Percentiles rank a stretch among this genome's conserved stretches.
Evolutionary conservation across 1,140 invertebrate genomes (phyloP).

Genomic region (Drosophila elegans): DNA sequence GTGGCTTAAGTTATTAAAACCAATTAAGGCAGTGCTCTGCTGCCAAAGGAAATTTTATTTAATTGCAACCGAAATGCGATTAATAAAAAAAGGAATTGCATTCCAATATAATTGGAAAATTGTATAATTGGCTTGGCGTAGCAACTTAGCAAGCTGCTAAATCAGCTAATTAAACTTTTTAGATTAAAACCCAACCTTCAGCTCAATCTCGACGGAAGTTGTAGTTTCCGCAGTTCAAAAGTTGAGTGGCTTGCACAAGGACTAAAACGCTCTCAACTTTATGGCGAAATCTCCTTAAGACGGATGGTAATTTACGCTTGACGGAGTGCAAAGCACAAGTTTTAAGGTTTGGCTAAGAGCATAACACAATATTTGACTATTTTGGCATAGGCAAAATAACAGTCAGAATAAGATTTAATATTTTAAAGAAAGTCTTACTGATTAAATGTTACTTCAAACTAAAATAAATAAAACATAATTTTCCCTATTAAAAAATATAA

Average conservation of each 20-base stretch:
- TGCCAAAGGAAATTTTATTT: slow-evolving; percentile 20
- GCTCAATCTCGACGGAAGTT: slow-evolving; percentile 14
- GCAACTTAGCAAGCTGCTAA: slow-evolving; percentile 29
- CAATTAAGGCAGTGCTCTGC: slow-evolving; percentile 23
- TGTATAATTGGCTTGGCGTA: slow-evolving; percentile 20
- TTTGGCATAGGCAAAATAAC: not conserved
- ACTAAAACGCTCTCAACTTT: slow-evolving; percentile 18
- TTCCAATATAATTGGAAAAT: slow-evolving; percentile 38
- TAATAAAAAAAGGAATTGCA: slow-evolving; percentile 20
- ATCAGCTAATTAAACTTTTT: slow-evolving; percentile 48
- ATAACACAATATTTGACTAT: slow-evolving; percentile 8
- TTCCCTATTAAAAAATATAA: no score
- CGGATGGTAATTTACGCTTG: slow-evolving; percentile 24
- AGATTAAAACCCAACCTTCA: slow-evolving; percentile 34
- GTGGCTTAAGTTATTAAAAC: slow-evolving; percentile 43
- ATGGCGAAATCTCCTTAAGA: slow-evolving; percentile 21
- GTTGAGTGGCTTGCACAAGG: slow-evolving; percentile 22
- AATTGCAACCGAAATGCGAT: slow-evolving; percentile 42
- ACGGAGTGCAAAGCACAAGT: slow-evolving; percentile 23
- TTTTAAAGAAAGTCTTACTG: not conserved
- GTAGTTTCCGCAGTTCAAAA: slow-evolving; percentile 14
- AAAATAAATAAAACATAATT: no score
- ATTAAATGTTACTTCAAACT: no score
- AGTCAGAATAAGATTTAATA: not conserved
- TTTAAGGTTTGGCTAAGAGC: slow-evolving; percentile 4